Conservation (phyloP, 2,113 vertebrate species). For the Saccopteryx leptura region DNA sequence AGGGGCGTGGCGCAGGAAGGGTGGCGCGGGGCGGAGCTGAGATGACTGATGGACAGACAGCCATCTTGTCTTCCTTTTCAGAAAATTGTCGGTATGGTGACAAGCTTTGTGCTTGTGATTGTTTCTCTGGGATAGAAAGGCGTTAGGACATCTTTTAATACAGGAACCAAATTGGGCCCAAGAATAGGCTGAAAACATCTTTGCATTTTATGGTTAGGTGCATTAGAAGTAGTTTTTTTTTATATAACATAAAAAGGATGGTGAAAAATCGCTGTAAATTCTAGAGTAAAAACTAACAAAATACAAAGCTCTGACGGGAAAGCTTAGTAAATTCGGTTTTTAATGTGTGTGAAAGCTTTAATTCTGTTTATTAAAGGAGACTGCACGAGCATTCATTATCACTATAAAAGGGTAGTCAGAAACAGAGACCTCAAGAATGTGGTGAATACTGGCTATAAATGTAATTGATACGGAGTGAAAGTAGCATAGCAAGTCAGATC, state of each 20-base stretch:
- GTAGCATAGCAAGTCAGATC: background rate
- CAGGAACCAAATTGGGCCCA: background rate
- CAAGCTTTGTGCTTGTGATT: background rate
- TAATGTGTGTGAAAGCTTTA: slow-evolving; percentile 14
- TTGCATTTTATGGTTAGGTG: background rate
- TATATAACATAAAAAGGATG: slow-evolving; percentile 22
- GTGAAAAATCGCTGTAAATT: slow-evolving; percentile 28
- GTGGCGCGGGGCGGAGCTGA: fast-evolving
- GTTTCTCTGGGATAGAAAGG: background rate
- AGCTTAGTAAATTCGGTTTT: background rate
- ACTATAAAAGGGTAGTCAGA: slow-evolving; percentile 23
- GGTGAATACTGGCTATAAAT: background rate
- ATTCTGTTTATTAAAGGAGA: slow-evolving; percentile 58
- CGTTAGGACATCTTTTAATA: slow-evolving; percentile 8
- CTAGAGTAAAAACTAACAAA: background rate
- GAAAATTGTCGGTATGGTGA: background rate
- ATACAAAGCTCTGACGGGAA: background rate
- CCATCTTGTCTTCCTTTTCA: background rate
- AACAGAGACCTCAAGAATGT: background rate
- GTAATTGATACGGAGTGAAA: background rate
- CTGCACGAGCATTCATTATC: background rate
- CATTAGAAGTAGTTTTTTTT: background rate
- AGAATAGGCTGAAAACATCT: background rate
- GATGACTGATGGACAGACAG: background rate
- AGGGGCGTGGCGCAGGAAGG: fast-evolving